These are phyloP conservation scores for Macrophya annulata DNA, from an alignment of 2,888 invertebrate genomes.

Conservation along the genomic window DNA sequence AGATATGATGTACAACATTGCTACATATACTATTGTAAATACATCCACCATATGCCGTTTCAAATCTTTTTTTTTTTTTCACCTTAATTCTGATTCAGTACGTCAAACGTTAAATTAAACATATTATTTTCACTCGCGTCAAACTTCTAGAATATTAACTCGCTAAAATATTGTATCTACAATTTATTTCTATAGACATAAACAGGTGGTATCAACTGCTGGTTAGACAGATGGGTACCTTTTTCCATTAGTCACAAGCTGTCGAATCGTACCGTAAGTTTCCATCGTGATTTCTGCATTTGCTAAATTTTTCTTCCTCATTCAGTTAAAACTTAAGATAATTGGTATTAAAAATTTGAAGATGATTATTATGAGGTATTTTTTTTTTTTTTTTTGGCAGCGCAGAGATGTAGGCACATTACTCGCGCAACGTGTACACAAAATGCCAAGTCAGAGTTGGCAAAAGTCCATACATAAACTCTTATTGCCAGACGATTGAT, in stretches of 20 bases:
- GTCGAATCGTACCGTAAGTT: no score
- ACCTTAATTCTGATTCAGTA: background rate
- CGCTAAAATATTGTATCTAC: background rate
- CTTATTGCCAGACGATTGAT: constrained; percentile 30
- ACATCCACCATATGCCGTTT: background rate
- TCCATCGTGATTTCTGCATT: background rate
- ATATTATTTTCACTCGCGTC: background rate
- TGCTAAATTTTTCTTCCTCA: background rate
- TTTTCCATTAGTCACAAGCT: background rate
- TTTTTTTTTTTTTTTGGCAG: background rate
- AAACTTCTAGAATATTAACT: background rate
- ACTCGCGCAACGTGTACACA: background rate
- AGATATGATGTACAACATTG: background rate
- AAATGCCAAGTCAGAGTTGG: background rate
- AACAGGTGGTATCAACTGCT: background rate
- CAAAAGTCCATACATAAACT: constrained; percentile 17
- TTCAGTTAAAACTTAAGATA: background rate
- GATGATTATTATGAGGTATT: background rate
- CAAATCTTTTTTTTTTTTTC: background rate
- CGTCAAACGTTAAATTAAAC: background rate
- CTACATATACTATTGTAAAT: background rate
- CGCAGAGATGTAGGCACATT: no score
- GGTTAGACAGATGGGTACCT: constrained; percentile 1
- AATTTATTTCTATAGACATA: background rate
- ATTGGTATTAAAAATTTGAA: background rate